These are phyloP conservation scores for Nomada goodeniana DNA, from an alignment of 2,888 invertebrate species.

Conservation along the genomic window DNA sequence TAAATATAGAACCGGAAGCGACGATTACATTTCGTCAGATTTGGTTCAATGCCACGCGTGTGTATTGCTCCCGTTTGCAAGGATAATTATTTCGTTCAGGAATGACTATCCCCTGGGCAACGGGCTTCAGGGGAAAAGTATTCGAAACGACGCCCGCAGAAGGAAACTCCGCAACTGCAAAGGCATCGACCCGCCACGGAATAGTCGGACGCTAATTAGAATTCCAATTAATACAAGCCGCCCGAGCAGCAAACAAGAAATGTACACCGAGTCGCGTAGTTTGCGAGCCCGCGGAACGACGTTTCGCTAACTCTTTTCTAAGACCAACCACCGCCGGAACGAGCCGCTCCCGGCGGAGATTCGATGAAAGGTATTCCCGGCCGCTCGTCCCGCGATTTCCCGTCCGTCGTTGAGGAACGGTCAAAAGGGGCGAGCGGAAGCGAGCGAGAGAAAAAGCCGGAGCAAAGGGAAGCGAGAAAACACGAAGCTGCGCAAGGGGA, in stretches of 20 bases:
- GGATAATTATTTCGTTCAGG: too few species aligned
- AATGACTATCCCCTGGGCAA: neutral
- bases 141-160: too few species aligned
- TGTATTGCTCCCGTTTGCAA: too few species aligned
- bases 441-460: too few species aligned
- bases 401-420: neutral
- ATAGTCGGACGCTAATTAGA: constrained; percentile 10
- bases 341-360: constrained; percentile 5
- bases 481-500: neutral
- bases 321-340: neutral
- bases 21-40: too few species aligned
- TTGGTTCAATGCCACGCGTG: too few species aligned
- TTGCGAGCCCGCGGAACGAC: constrained; percentile 3
- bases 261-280: neutral
- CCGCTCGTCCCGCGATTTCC: constrained; percentile 19
- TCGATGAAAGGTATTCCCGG: constrained; percentile 32
- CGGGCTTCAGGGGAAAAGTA: neutral
- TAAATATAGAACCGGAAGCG: too few species aligned
- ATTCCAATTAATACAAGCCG: constrained; percentile 3
- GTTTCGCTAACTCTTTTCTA: constrained; percentile 22
- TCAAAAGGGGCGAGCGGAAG: neutral
- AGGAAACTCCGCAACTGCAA: neutral
- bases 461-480: neutral
- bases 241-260: neutral
- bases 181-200: neutral